Evolutionary conservation across 2,888 invertebrate species (phyloP).

Genomic region (Ashinkailepas kermadecensis): DNA sequence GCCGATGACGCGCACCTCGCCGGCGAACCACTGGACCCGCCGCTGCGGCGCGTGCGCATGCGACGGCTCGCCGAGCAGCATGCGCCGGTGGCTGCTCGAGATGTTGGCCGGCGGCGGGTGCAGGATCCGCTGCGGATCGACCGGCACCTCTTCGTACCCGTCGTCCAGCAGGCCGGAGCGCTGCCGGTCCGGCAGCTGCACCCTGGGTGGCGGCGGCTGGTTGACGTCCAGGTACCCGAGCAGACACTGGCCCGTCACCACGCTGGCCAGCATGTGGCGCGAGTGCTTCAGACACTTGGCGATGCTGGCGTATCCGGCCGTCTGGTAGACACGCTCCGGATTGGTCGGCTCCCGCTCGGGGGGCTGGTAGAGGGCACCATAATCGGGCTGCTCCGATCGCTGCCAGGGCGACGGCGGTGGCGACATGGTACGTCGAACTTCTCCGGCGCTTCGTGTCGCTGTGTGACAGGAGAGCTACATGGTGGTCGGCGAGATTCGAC

Average conservation of each 20-base stretch:
- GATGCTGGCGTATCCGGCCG: neutral
- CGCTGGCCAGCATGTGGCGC: neutral
- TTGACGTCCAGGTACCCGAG: neutral
- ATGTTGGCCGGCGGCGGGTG: neutral
- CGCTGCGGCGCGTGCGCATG: neutral
- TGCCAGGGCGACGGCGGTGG: neutral
- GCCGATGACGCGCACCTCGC: neutral
- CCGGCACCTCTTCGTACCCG: neutral
- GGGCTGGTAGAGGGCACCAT: conserved; percentile 1
- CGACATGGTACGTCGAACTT: neutral
- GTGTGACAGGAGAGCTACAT: no score
- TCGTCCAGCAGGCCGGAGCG: neutral
- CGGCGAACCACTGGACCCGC: neutral
- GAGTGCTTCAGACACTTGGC: conserved; percentile 2
- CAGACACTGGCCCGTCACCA: neutral
- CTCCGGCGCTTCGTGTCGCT: neutral
- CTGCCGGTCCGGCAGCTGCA: neutral
- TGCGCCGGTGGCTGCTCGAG: neutral
- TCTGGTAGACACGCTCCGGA: neutral
- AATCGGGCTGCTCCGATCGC: neutral
- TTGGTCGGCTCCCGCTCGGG: neutral
- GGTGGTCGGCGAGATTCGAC: no score
- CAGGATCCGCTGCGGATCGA: neutral
- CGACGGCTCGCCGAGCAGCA: neutral
- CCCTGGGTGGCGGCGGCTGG: neutral